A percentile compares a stretch with the other conserved stretches of the same genome.
Evolutionary conservation across 53 echinoderm and acorn worm genomes (phyloP).

Genomic region (Pentamera pediparva): DNA sequence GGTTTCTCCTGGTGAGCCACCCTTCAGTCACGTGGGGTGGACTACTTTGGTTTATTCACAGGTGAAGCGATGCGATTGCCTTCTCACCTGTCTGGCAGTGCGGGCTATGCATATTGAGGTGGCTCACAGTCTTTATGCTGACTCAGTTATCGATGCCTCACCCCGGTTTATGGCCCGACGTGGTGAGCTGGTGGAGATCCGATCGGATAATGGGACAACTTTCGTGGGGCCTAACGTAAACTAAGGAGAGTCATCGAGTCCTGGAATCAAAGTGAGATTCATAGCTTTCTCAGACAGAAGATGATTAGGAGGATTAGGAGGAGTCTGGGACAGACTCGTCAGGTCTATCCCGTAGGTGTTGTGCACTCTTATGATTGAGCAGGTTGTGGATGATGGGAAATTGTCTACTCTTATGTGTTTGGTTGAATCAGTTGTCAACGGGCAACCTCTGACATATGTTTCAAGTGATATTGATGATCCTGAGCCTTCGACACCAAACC

Average conservation of each 20-base stretch:
- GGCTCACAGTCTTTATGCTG: constrained; percentile 24
- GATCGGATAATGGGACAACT: constrained; percentile 44
- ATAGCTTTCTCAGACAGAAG: no score
- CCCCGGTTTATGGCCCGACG: constrained; percentile 23
- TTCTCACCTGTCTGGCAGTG: constrained; percentile 24
- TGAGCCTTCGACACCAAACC: constrained; percentile 13
- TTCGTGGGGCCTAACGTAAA: neutral
- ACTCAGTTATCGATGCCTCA: constrained; percentile 20
- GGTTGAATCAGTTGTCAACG: constrained; percentile 28
- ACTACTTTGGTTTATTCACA: constrained; percentile 18
- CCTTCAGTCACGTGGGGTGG: constrained; percentile 32
- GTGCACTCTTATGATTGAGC: neutral
- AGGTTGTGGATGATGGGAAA: constrained; percentile 5
- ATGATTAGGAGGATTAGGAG: no score
- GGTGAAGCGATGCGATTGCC: constrained; percentile 30
- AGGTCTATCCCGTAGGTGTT: constrained; percentile 11
- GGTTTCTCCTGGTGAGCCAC: constrained; percentile 30
- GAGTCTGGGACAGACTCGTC: neutral
- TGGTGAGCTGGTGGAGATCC: constrained; percentile 1
- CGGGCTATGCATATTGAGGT: constrained; percentile 39
- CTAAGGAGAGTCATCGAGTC: neutral
- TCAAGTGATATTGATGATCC: constrained; percentile 16
- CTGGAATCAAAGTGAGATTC: constrained; percentile 3
- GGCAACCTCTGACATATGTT: constrained; percentile 13
- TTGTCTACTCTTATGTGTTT: constrained; percentile 26